Evolutionary conservation across 2,113 vertebrate species (phyloP), one percentile per base, ranked within the genome.

Genomic region (Tursiops truncatus): DNA sequence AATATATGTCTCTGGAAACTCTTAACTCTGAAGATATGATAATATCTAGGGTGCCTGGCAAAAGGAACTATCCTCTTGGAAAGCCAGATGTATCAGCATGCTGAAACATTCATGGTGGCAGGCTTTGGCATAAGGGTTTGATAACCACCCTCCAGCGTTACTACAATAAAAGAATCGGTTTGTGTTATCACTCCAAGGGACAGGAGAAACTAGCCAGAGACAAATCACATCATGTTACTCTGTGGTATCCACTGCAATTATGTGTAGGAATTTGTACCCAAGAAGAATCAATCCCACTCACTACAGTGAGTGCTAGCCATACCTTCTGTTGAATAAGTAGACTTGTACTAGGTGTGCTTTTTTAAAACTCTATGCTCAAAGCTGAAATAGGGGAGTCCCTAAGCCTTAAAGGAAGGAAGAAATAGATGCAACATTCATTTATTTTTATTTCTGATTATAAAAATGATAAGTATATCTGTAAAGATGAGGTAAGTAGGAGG

Each of bases 51-150:
- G 68, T 89, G 77, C 80, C 82, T 97, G 89, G 97, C 89, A 95
- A 44, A 89, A 97, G 74, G 89, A 94, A 36, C 79, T 95, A 71
- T 96, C 92, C 98, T 93, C 79, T 96, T 76, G 60, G 80, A 97
- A 95, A 96, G 96, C 95, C 95, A 97, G 96, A 96, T 97, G 95
- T 91, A 70, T 71, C 70, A 87, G 80, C 85, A 70, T 92, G 65
- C 93, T 97, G 89, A 97, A 97, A 97, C 98, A 96, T 97, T 97
- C 87, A 95, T 98, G 83, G 97, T 83, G 63, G 89, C 91, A 98
- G 65, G 91, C 77, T 79, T 94, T 91, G 97, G 95, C 97, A 73
- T 94, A 53, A 50, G 44, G 65, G 65, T 90, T 95, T 95, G 77
- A 86, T 96, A 94, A 77, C 36, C 31, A 73, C 73, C 77, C 82